Base-by-base conservation (phyloP, 2,113 vertebrate genomes). In the Crocuta crocuta region DNA sequence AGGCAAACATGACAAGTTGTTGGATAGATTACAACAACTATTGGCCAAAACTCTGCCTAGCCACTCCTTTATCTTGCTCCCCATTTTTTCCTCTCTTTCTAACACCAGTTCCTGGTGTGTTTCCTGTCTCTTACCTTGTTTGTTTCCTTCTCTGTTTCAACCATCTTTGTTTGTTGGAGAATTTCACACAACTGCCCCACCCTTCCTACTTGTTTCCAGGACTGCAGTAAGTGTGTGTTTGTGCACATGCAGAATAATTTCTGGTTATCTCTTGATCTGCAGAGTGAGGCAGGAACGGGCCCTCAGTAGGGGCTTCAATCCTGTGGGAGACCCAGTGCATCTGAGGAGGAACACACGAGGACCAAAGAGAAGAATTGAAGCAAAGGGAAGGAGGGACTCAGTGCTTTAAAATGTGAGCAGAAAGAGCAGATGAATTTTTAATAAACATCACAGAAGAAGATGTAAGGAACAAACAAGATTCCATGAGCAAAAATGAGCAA, bases 361-460 rank as follows among this genome's bases (percentile, higher is more conserved):
- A 53, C 15, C 16, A 1, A 13, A 61, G 70, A 78, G 71, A 89
- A 35, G 39, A 74, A 26, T 65, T 26, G 53, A 70, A 50, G 43
- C 33, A 58, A 85, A 90, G 39, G 33, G 39, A 50, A 90, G 33
- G 71, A 88, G n/a, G 17, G 2, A 43, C 24, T n/a, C 3, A 24
- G n/a, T 73, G 31, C 43, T 61, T 87, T 74, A 74, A 86, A 78
- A 63, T 53, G 9, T 71, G 15, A 2, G 2, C 50, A 11, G 45
- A 53, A 74, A 55, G 35, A 13, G 6, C 43, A 35, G 43, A 8
- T 88, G 5, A 61, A 45, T n/a, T 83, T 91, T 83, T 73, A 86
- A 73, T 73, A 74, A 74, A 86, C 24, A 35, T 86, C 6, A 70
- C 11, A 84, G 80, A 80, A 85, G 33, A 71, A 80, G n/a, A 43